These are phyloP conservation scores for Phrynosoma platyrhinos DNA, from an alignment of 2,113 vertebrate species.

Conservation along the genomic window DNA sequence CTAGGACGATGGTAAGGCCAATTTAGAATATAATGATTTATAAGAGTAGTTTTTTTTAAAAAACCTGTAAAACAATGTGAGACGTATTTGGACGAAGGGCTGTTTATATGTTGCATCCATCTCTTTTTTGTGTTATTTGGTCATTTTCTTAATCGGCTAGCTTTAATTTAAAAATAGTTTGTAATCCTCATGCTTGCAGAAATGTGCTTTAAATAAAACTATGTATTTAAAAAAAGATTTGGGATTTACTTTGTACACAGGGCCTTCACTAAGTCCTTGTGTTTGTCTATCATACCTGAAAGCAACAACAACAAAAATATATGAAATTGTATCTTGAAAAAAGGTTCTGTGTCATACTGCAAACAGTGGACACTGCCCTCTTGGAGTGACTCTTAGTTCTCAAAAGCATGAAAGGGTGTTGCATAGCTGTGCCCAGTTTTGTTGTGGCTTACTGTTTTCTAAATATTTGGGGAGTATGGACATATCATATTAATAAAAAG, in stretches of 20 bases:
- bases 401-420: too few species aligned
- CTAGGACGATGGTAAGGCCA: constrained; percentile 91
- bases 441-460: not conserved
- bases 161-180: not conserved
- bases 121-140: not conserved
- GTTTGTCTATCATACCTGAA: not conserved
- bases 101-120: not conserved
- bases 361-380: too few species aligned
- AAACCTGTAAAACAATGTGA: not conserved
- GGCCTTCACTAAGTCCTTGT: not conserved
- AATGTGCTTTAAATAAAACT: too few species aligned
- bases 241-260: not conserved
- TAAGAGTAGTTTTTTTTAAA: not conserved
- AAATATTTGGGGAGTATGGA: not conserved
- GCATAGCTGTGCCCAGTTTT: not conserved
- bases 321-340: not conserved
- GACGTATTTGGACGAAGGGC: not conserved
- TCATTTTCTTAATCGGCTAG: not conserved
- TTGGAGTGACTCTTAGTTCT: too few species aligned
- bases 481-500: not conserved
- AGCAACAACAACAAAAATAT: not conserved
- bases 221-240: not conserved
- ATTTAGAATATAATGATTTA: constrained; percentile 32
- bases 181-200: not conserved
- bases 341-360: too few species aligned